Base-by-base conservation (phyloP, 2,888 invertebrate species). In the Drosophila birchii region DNA sequence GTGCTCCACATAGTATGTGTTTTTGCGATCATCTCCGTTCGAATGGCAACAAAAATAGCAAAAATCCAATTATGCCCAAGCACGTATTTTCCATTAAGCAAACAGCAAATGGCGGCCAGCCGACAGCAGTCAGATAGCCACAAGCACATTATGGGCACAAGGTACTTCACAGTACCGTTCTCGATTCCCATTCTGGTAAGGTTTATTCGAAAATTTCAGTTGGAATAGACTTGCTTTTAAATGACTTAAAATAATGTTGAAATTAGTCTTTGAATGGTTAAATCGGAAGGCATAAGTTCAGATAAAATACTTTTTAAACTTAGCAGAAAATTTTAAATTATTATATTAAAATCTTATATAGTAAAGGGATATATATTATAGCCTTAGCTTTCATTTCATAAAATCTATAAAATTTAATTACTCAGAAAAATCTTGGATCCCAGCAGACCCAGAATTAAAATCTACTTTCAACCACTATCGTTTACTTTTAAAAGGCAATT, bases 41-140 rank as follows among this genome's bases (percentile, higher is more conserved):
- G 57, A 67, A 73, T 51, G 60, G 69, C 59, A 64, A 57, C 72
- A 58, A 63, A 78, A 75, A 78, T 67, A 82, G 68, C 75, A 85
- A 82, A 78, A 85, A 82, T 82, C 75, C 86, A 85, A 82, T 85
- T 85, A 82, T 82, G 80, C 64, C 62, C 77, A 75, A 85, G 86
- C 86, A 82, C 82, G 82, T 82, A 80, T 82, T 85, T 82, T 82
- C 82, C 86, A 85, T 82, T 85, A 82, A 80, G 80, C 78, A 82
- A 85, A 82, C 80, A 78, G 55, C 78, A 68, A 47, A 70, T 64
- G 62, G 63, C 84, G 68, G 67, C 49, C 68, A 66, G 51, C 61
- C 57, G 66, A 59, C 51, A 56, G 63, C 44, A 72, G 73, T 54
- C 72, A 75, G 75, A 69, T 69, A 70, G 70, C 76, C 76, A 59